Percentiles rank a stretch among this genome's conserved stretches.
These are phyloP conservation scores for Synanthedon myopaeformis DNA, from an alignment of 2,888 invertebrate genomes.

Conservation along the genomic window DNA sequence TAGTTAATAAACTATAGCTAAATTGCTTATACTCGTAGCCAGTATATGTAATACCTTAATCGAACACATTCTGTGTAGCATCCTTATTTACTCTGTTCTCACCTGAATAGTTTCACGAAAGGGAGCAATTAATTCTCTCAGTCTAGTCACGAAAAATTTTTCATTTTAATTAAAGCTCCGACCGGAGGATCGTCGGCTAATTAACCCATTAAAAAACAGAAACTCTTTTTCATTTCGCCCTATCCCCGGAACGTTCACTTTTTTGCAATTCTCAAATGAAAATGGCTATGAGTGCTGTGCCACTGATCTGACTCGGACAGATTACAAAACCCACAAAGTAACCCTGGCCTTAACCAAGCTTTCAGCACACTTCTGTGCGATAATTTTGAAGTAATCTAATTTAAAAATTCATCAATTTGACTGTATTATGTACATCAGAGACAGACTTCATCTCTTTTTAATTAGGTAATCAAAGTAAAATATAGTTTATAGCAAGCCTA, in stretches of 20 bases:
- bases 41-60: too few relatives aligned
- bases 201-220: conserved; percentile 69
- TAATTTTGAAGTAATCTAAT: too few relatives aligned
- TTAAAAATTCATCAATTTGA: too few relatives aligned
- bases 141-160: conserved; percentile 66
- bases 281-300: conserved; percentile 16
- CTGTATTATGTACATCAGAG: too few relatives aligned
- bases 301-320: conserved; percentile 5
- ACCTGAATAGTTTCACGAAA: conserved; percentile 64
- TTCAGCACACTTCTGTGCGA: too few relatives aligned
- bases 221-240: conserved; percentile 56
- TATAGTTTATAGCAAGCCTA: too few relatives aligned
- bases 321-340: too few relatives aligned
- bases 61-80: conserved; percentile 9
- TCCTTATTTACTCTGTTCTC: conserved; percentile 43
- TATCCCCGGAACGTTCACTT: conserved; percentile 53
- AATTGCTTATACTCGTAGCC: neutral
- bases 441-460: too few relatives aligned
- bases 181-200: conserved; percentile 64
- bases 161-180: conserved; percentile 66
- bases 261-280: conserved; percentile 56
- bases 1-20: too few relatives aligned
- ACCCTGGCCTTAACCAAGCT: too few relatives aligned
- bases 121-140: conserved; percentile 57
- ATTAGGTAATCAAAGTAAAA: too few relatives aligned